Base-by-base conservation (phyloP, 1,140 invertebrate species). In the roundworm (Caenorhabditis elegans) region DNA sequence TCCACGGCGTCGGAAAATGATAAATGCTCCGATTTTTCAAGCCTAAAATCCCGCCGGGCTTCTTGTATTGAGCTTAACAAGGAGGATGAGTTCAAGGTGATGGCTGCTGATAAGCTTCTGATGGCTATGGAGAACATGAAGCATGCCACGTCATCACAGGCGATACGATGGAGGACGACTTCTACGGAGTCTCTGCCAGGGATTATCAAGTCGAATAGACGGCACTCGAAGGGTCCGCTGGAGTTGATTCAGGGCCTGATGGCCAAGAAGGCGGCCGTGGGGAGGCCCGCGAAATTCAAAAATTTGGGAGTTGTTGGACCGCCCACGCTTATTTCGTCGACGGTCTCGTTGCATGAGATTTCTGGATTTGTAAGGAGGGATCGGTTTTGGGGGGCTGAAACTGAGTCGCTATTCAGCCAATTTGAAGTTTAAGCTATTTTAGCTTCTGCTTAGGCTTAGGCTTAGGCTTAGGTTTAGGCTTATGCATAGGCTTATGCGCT, bases 61-160 rank as follows among this genome's bases (percentile, higher is more conserved):
- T 70, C 60, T 0, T 70, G 60, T 8, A 39, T 70, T 39, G 60
- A 70, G n/a, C n/a, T 75, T 8, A 82, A 49, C 75, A 55, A 82
- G 48, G 80, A 82, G 13, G 77, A 83, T 36, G 76, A 78, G 55
- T 83, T 83, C 77, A 83, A 83, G 36, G 43, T 83, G 11, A 78
- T 78, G 77, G 82, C 78, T 10, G 82, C 82, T 13, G 39, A 49
- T 17, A 83, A 83, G 22, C 28, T 83, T 22, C 51, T 83, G 11
- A 17, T 28, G 19, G 82, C 82, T 17, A 78, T 78, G 76, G 82
- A 83, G 26, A 83, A 83, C 46, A 39, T 83, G 48, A 48, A 51
- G 24, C 31, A 70, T n/a, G 82, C 82, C 34, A 36, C 76, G 76
- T 49, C 76, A 24, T 24, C 47, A 24, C 47, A 55, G 22, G 55